Evolutionary conservation across 2,888 invertebrate species (phyloP).

Genomic region (Macaria liturata): DNA sequence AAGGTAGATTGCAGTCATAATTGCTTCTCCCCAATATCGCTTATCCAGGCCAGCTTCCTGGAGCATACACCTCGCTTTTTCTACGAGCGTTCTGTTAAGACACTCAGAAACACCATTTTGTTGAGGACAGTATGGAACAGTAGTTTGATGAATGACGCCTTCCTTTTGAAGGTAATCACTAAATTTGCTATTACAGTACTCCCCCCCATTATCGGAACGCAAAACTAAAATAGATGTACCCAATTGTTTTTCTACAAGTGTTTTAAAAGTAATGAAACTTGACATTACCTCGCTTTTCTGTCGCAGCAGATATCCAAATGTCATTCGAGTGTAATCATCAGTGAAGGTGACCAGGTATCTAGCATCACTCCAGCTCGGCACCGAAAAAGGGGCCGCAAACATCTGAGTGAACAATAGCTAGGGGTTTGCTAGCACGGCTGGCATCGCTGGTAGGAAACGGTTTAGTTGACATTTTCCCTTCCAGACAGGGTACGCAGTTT

Average conservation of each 20-base stretch:
- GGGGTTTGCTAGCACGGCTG: not conserved
- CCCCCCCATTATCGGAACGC: not conserved
- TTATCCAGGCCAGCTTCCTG: not conserved
- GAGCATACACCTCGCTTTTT: not conserved
- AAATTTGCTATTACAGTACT: not conserved
- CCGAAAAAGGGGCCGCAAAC: not conserved
- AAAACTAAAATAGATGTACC: not conserved
- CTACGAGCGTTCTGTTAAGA: not conserved
- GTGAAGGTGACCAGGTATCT: not conserved
- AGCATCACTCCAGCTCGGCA: not conserved
- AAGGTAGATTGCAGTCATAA: not conserved
- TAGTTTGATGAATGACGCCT: not conserved
- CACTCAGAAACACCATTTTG: not conserved
- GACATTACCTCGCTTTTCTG: not conserved
- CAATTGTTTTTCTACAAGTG: not conserved
- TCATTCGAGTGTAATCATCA: not conserved
- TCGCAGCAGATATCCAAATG: not conserved
- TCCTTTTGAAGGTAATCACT: not conserved
- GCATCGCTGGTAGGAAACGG: not conserved
- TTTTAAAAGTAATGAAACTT: not conserved
- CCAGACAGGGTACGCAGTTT: not conserved
- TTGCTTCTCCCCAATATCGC: not conserved
- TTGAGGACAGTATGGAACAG: not conserved
- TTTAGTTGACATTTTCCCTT: not conserved
- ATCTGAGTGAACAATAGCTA: not conserved